Evolutionary conservation across 2,797 vertebrate species (phyloP), one percentile per base, ranked within the genome.

Genomic region (Mycteria americana): DNA sequence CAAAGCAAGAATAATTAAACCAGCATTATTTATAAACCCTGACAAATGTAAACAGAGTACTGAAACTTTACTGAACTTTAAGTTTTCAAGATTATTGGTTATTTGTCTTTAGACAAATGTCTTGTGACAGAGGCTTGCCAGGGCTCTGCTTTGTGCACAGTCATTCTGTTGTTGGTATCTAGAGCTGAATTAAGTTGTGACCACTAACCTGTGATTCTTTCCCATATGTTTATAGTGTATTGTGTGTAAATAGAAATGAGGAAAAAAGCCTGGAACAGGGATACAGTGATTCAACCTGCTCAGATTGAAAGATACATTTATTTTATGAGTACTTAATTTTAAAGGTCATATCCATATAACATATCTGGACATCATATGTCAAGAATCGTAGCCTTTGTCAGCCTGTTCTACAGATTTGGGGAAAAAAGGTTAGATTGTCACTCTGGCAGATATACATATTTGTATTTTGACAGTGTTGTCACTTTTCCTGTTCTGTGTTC

Each of bases 101-200:
- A 94, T 89, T 88, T 74, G 10, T 74, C n/a, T 45, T 91, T 70
- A 81, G 82, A 96, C 95, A 86, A 22, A 50, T 85, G 27, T 78
- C 82, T 67, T 21, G 27, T 89, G 64, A 70, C 31, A 91, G 24
- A 80, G 33, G 17, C 33, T 79, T 92, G 76, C 56, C 63, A 96
- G 24, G 60, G 30, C 28, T 87, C 62, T 74, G 6, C 23, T 69
- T 73, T 48, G 13, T 48, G 30, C 72, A 92, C 33, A 48, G 74
- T 62, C 56, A 79, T 68, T 62, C 76, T 91, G 87, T 93, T 92
- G 43, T 72, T 85, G 30, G 27, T 57, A 70, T 70, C 63, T 68
- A 57, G 45, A 85, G 41, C 25, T 87, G 50, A 93, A 93, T 31
- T 91, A 37, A 91, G 56, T 68, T 18, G 4, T 78, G 83, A 85